Base-by-base conservation (phyloP, 2,888 invertebrate species). In the Brachycybe producta region DNA sequence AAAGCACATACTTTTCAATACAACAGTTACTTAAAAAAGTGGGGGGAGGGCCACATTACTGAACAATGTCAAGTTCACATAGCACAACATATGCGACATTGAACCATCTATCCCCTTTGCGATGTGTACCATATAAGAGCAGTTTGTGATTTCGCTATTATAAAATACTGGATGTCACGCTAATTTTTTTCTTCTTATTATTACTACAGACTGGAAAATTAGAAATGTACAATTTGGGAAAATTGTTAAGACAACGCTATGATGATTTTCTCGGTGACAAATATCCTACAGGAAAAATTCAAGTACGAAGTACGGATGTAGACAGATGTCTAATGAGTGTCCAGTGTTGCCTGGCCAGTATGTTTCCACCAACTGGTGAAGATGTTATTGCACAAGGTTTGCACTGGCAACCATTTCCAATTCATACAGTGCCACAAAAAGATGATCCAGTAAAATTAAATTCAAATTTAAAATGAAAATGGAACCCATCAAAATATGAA, bases 341-440 rank as follows among this genome's bases (percentile, higher is more conserved):
- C 8, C 8, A n/a, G 15, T 39, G 40, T 26, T 39, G 40, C 40
- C 26, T 39, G 26, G 40, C 40, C n/a, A 26, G 40, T 5, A 23
- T 39, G 5, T 39, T 26, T 39, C 40, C 40, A n/a, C 40, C 40
- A 39, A 39, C 23, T 26, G 40, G n/a, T 39, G 40, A 39, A 13
- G 40, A 39, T 21, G 8, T 21, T n/a, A 26, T 23, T 23, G 24
- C 26, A n/a, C n/a, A 13, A 3, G 21, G 26, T 26, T n/a, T 39
- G 40, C 40, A 23, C n/a, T 39, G 40, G 40, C 40, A 39, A 21
- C 40, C 40, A n/a, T 26, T 39, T n/a, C 40, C 40, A 39, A 15
- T 39, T 2, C 13, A 39, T 5, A 39, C 40, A n/a, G 21, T 3
- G 8, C 40, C 40, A 5, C n/a, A 5, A 8, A 26, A 39, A 21